Base-by-base conservation (phyloP, 1,140 invertebrate species). In the Drosophila melanica region DNA sequence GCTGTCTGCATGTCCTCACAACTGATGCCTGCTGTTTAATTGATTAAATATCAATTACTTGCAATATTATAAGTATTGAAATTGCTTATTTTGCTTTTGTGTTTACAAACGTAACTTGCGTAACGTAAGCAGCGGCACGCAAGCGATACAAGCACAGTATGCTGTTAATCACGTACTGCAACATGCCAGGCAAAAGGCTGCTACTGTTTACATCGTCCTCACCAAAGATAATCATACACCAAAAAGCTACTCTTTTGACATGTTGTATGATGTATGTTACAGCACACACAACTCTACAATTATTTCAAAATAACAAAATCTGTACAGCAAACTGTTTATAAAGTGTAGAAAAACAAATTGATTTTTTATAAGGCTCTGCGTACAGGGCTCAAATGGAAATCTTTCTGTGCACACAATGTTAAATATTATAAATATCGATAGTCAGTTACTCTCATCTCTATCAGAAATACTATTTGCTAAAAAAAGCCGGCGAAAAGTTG, bases 401-500 rank as follows among this genome's bases (percentile, higher is more conserved):
- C 27, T 59, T 45, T 10, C 0, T 5, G 14, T 12, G 3, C 4
- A 16, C 3, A n/a, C 23, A 16, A 30, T 42, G 1, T 30, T 11
- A 44, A 53, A 14, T 48, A 23, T 41, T 51, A 10, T 10, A 35
- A 3, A 9, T 35, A 65, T 55, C 63, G 63, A 66, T 57, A 66
- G 12, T 18, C 12, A 23, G 42, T 47, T 57, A 66, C 16, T 33
- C 39, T 7, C 63, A 57, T 18, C 42, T 35, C 53, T 57, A 65
- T n/a, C 3, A 10, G 27, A 47, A 33, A 65, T 65, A 57, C 41
- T 55, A 33, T 65, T 57, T 4, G 41, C 65, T 55, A 64, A 68
- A 55, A 64, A 75, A 66, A 63, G 55, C 71, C 79, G 75, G 64
- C 60, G 35, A 55, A 73, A 72, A 69, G 47, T 39, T 60, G 74